A percentile compares a stretch with the other conserved stretches of the same genome.
Conservation (phyloP, 2,113 vertebrate genomes). For the Conger conger region DNA sequence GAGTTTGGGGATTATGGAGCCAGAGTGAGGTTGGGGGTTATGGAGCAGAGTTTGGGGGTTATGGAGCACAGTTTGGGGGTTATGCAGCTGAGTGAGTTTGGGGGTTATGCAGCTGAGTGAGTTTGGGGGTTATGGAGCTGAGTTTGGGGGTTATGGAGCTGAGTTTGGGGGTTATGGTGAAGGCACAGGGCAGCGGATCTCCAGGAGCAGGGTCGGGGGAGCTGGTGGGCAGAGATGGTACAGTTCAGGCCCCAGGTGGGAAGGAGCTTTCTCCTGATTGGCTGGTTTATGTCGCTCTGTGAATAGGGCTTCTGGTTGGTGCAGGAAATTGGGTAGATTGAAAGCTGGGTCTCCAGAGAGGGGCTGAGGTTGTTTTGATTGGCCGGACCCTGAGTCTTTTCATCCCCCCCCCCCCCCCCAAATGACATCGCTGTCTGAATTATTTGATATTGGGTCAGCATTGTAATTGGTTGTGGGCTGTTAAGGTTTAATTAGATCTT, state of each 20-base stretch:
- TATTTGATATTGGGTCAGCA: constrained; percentile 6
- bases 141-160: no score
- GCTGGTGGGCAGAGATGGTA: background rate
- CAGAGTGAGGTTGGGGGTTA: no score
- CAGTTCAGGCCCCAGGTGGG: background rate
- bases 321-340: background rate
- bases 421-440: no score
- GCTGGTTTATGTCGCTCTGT: background rate
- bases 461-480: background rate
- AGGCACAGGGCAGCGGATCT: no score
- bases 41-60: no score
- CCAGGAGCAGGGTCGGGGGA: background rate
- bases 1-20: no score
- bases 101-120: no score
- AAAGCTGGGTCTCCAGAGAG: background rate
- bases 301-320: background rate
- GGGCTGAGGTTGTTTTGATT: background rate
- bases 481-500: constrained; percentile 7
- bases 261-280: background rate
- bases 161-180: no score
- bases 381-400: background rate
- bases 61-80: no score
- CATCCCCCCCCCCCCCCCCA: no score
- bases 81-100: no score
- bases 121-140: no score